Conservation (phyloP, 1,140 invertebrate genomes). For the Phymastichus coffea region DNA sequence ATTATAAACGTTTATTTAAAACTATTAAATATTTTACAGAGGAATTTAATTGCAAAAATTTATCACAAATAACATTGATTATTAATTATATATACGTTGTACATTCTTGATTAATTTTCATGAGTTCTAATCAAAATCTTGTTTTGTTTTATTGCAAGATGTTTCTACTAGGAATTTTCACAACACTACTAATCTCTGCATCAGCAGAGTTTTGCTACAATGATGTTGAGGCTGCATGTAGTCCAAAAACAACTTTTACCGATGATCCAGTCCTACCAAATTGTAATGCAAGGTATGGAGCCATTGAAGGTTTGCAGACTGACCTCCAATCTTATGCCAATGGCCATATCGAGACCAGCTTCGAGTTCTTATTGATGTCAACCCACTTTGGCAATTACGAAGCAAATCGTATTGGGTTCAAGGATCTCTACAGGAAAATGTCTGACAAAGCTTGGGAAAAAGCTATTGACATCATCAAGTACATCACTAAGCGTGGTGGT, state of each 20-base stretch:
- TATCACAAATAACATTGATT: too few species aligned
- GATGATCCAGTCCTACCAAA: slow-evolving; percentile 44
- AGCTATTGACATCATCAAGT: slow-evolving; percentile 73
- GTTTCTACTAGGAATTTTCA: slow-evolving; percentile 59
- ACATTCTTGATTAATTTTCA: too few species aligned
- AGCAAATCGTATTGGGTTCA: slow-evolving; percentile 74
- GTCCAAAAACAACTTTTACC: slow-evolving; percentile 40
- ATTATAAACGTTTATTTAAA: too few species aligned
- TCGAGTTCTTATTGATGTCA: slow-evolving; percentile 72
- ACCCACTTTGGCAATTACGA: slow-evolving; percentile 77
- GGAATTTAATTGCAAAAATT: not conserved
- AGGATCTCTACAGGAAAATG: slow-evolving; percentile 69
- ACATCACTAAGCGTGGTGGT: slow-evolving; percentile 71
- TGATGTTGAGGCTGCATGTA: slow-evolving; percentile 62
- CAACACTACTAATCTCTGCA: slow-evolving; percentile 53
- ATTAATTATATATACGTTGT: too few species aligned
- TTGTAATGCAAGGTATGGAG: slow-evolving; percentile 71
- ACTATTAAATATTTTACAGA: not conserved
- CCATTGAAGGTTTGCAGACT: slow-evolving; percentile 54
- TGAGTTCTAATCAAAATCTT: not conserved
- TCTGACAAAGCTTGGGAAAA: slow-evolving; percentile 75
- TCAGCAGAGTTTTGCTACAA: slow-evolving; percentile 64
- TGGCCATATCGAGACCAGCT: slow-evolving; percentile 67
- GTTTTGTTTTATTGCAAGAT: slow-evolving; percentile 44
- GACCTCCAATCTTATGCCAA: slow-evolving; percentile 64